A percentile compares a stretch with the other conserved stretches of the same genome.
phyloP scores from a whole-genome alignment of 1,140 invertebrate genomes.

The Vanessa tameamea region DNA sequence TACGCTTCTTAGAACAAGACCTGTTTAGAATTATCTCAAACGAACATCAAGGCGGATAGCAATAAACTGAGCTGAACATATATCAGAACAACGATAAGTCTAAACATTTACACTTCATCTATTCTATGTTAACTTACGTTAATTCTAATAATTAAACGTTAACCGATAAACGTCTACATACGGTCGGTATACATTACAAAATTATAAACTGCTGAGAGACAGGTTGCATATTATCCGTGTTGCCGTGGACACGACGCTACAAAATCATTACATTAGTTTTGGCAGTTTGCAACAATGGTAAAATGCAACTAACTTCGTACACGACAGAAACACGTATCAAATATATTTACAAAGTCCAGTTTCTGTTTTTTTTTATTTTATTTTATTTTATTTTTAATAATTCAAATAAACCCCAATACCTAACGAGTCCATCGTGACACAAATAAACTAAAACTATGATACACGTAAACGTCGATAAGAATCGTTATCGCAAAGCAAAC shows the following conservation, averaged over 20 bases:
- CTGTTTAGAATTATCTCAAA: too few species aligned
- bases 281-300: slow-evolving; percentile 79
- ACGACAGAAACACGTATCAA: slow-evolving; percentile 65
- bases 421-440: slow-evolving; percentile 35
- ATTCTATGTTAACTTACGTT: slow-evolving; percentile 9
- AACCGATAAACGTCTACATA: not conserved
- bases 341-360: slow-evolving; percentile 71
- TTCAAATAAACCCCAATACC: slow-evolving; percentile 54
- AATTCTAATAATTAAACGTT: slow-evolving; percentile 7
- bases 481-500: slow-evolving; percentile 52
- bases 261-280: slow-evolving; percentile 78
- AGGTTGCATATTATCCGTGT: slow-evolving; percentile 45
- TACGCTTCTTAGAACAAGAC: not conserved
- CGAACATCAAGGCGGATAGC: too few species aligned
- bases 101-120: slow-evolving; percentile 17
- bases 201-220: slow-evolving; percentile 4
- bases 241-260: slow-evolving; percentile 51
- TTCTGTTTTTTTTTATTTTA: slow-evolving; percentile 40
- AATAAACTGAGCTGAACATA: slow-evolving; percentile 6
- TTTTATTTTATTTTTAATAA: slow-evolving; percentile 25
- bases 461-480: slow-evolving; percentile 52
- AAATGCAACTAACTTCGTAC: slow-evolving; percentile 73
- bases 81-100: slow-evolving; percentile 10
- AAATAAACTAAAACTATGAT: slow-evolving; percentile 61
- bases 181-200: not conserved